Conservation (phyloP, 2,113 vertebrate genomes). For the Ctenodactylus gundi region DNA sequence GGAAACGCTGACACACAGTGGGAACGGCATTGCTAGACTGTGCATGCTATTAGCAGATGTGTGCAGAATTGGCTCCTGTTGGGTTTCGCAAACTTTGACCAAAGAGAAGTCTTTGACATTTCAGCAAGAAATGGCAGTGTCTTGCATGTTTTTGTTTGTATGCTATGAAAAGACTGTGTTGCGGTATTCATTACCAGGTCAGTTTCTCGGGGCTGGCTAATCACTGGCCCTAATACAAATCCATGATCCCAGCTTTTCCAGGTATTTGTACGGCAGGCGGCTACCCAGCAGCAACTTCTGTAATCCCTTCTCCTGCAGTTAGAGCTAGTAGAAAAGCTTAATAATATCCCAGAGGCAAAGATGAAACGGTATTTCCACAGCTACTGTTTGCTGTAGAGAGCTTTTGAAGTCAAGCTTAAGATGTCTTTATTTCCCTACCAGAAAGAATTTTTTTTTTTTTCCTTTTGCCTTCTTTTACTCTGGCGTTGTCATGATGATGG, state of each 20-base stretch:
- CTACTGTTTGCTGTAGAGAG: conserved; percentile 95
- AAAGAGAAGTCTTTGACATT: conserved; percentile 78
- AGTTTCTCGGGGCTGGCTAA: conserved; percentile 80
- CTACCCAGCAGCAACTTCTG: conserved; percentile 89
- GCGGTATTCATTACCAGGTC: conserved; percentile 83
- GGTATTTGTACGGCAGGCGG: conserved; percentile 88
- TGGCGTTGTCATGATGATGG: conserved; percentile 85
- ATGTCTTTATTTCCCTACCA: conserved; percentile 98
- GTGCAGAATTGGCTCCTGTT: conserved; percentile 25
- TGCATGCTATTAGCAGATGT: conserved; percentile 44
- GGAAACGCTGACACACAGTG: conserved; percentile 72
- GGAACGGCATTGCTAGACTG: conserved; percentile 49
- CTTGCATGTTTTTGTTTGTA: conserved; percentile 74
- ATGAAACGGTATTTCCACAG: conserved; percentile 96
- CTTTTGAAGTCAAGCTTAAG: conserved; percentile 97
- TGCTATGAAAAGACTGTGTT: conserved; percentile 59
- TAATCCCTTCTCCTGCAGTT: conserved; percentile 92
- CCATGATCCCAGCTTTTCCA: conserved; percentile 84
- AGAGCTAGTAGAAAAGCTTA: conserved; percentile 95
- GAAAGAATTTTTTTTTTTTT: conserved; percentile 81
- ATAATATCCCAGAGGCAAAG: conserved; percentile 99
- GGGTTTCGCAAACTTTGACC: conserved; percentile 61
- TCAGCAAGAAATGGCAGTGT: conserved; percentile 66
- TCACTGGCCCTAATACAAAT: conserved; percentile 83
- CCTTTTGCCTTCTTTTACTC: conserved; percentile 80